Base-by-base conservation (phyloP, 2,888 invertebrate genomes). In the Bembecia ichneumoniformis region DNA sequence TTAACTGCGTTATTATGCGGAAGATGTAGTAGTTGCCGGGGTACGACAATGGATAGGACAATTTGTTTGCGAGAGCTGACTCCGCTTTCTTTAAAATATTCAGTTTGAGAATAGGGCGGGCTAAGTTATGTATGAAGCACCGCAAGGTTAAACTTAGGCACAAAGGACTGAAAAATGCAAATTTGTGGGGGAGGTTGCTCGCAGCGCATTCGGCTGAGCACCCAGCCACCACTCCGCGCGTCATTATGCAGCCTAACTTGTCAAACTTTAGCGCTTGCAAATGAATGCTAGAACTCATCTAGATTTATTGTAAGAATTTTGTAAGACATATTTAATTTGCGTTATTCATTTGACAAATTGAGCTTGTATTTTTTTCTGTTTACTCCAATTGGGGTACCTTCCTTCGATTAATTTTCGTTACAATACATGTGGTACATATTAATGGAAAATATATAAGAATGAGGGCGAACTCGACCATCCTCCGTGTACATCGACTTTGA, bases 191-290 rank as follows among this genome's bases (percentile, higher is more conserved):
- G 67, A 55, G 59, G 60, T 47, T 58, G 58, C 62, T 62, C 7
- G 56, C 54, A 44, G 44, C 28, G 28, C 28, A 28, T 28, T 28
- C 28, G 28, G 11, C 10, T 44, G 44, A 44, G 28, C 35, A 47
- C 43, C 57, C 28, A 56, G 62, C 62, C 55, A 55, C 59, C 62
- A 54, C 62, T 62, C 58, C 57, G 64, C 60, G 63, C 60, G 68
- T 60, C 70, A 77, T 80, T 80, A 82, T 78, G 75, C 77, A 78
- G 70, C 71, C 73, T 63, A 68, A 76, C 76, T 77, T 80, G 76
- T 73, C 73, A 77, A 79, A 80, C 68, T 77, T 79, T 74, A 63
- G 66, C 66, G 68, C 60, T 69, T 70, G 66, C 70, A 73, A 80
- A 77, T 76, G 70, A 79, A 74, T 74, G 72, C 65, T 59, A 64